phyloP scores from a whole-genome alignment of 2,113 vertebrate species.

The Epinephelus cyanopodus region DNA sequence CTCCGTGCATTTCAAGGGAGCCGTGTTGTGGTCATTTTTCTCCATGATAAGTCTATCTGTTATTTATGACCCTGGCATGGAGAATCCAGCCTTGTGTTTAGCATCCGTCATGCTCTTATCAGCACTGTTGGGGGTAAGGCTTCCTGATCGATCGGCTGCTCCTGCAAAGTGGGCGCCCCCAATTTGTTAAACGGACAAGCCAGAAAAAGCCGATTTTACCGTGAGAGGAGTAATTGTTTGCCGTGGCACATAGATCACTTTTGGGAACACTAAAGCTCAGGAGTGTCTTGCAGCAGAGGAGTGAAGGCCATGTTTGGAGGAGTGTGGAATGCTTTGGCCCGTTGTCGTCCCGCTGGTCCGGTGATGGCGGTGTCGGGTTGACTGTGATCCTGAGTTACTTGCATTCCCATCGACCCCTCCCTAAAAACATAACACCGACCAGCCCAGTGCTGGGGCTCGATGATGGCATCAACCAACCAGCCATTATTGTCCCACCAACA shows the following conservation, averaged over 20 bases:
- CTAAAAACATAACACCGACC: constrained; percentile 66
- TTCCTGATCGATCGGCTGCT: constrained; percentile 66
- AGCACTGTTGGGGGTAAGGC: constrained; percentile 55
- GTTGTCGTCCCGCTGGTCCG: constrained; percentile 65
- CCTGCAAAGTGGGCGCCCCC: constrained; percentile 48
- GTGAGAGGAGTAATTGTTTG: constrained; percentile 7
- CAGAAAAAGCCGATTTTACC: constrained; percentile 38
- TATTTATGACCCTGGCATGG: constrained; percentile 47
- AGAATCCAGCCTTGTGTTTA: constrained; percentile 73
- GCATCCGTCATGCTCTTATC: constrained; percentile 78
- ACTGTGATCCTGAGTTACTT: constrained; percentile 63
- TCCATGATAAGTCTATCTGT: constrained; percentile 59
- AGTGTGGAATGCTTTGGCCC: constrained; percentile 72
- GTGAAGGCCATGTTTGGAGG: constrained; percentile 71
- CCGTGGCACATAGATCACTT: constrained; percentile 53
- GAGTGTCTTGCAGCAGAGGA: constrained; percentile 50
- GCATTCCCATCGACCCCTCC: constrained; percentile 74
- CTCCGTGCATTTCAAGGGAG: constrained; percentile 28
- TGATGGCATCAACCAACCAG: constrained; percentile 46
- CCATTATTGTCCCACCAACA: constrained; percentile 44
- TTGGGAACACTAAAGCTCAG: constrained; percentile 58
- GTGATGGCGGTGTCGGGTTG: constrained; percentile 77
- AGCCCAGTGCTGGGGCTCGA: constrained; percentile 26
- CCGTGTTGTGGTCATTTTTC: constrained; percentile 53
- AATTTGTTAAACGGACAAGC: constrained; percentile 60